Conservation (phyloP, 2,797 vertebrate genomes). For the Coluber constrictor region DNA sequence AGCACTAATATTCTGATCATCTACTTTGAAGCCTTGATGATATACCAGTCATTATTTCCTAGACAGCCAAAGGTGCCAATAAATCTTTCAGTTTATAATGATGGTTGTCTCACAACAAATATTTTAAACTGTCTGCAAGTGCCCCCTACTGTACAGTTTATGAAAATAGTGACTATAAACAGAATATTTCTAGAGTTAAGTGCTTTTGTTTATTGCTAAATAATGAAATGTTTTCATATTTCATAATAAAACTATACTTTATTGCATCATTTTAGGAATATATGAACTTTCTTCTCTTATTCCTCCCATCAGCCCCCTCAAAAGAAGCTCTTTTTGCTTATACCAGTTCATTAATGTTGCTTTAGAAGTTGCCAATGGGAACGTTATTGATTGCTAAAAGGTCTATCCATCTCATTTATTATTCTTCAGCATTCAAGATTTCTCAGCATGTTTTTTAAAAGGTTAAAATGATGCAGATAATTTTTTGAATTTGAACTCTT, state of each 20-base stretch:
- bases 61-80: neutral
- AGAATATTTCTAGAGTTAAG: neutral
- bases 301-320: no score
- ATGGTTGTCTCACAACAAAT: neutral
- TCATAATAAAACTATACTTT: neutral
- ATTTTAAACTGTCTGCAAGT: constrained; percentile 8
- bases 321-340: neutral
- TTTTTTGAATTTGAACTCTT: neutral
- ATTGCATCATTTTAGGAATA: neutral
- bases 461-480: neutral
- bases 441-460: neutral
- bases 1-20: neutral
- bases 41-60: neutral
- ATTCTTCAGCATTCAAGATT: neutral
- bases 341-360: neutral
- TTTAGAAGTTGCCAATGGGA: neutral
- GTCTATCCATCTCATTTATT: neutral
- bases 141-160: constrained; percentile 11
- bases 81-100: neutral
- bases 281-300: neutral
- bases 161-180: neutral
- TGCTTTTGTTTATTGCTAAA: neutral
- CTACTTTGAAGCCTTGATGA: neutral
- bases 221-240: neutral
- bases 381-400: neutral